phyloP scores from a whole-genome alignment of 2,888 invertebrate genomes.

The Rhimphoctona megacephalus region DNA sequence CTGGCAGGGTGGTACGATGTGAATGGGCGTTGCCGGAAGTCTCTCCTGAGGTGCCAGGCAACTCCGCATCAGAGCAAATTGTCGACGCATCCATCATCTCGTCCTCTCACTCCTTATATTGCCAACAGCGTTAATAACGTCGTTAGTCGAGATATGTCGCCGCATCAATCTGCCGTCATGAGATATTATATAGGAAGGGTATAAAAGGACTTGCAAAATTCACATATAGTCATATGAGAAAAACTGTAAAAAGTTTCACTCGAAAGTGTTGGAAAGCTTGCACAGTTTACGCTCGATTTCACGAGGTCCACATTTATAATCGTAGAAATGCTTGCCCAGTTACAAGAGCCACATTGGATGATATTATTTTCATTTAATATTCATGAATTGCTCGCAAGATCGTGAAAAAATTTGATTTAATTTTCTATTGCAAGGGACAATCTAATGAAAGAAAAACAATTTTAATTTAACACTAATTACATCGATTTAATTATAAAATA shows the following conservation, averaged over 20 bases:
- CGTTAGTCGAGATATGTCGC: constrained; percentile 68
- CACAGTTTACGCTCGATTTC: constrained; percentile 75
- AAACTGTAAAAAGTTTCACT: constrained; percentile 28
- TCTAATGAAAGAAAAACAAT: background rate
- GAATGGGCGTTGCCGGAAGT: constrained; percentile 35
- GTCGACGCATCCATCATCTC: constrained; percentile 66
- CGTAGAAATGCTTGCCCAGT: constrained; percentile 52
- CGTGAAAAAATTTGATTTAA: background rate
- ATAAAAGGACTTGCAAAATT: background rate
- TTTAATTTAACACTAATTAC: background rate
- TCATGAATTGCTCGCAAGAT: background rate
- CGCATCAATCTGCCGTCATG: constrained; percentile 65
- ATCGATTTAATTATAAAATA: background rate
- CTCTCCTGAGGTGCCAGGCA: constrained; percentile 40
- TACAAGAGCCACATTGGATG: constrained; percentile 16
- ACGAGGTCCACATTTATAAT: constrained; percentile 70
- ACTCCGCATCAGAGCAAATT: constrained; percentile 55
- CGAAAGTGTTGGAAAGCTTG: constrained; percentile 61
- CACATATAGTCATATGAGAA: constrained; percentile 39
- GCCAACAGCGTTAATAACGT: constrained; percentile 66
- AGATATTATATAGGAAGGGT: constrained; percentile 42
- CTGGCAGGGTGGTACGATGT: constrained; percentile 35
- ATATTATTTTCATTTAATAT: constrained; percentile 19
- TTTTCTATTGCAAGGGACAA: background rate
- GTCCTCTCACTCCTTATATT: constrained; percentile 54